These are phyloP conservation scores for Paedocypris sp. DNA, from an alignment of 2,113 vertebrate genomes.

Conservation along the genomic window DNA sequence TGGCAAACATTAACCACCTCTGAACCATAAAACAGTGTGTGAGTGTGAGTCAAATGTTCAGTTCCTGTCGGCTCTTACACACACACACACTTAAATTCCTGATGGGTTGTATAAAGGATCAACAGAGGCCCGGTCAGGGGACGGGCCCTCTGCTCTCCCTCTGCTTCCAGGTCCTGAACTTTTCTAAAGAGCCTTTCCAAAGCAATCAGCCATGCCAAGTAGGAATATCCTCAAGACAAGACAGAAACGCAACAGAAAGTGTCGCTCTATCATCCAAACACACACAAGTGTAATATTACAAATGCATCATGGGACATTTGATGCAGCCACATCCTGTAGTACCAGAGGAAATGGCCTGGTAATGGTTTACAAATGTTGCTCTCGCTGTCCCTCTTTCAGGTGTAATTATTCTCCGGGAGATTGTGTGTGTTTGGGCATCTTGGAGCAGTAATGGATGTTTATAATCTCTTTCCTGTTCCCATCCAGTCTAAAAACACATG, in stretches of 20 bases:
- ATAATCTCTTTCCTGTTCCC: conserved; percentile 35
- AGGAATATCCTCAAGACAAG: too few relatives aligned
- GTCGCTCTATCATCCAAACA: conserved; percentile 2
- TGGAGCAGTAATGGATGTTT: neutral
- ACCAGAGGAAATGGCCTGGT: conserved; percentile 59
- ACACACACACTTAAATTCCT: conserved; percentile 2
- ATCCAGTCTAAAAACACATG: neutral
- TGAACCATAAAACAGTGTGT: conserved; percentile 45
- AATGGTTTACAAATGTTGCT: conserved; percentile 25
- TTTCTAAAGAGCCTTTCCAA: neutral
- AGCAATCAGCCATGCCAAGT: conserved; percentile 13
- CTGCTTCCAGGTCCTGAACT: conserved; percentile 24
- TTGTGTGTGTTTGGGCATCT: neutral
- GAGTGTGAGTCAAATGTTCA: neutral
- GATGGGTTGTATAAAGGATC: neutral
- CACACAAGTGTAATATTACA: conserved; percentile 1
- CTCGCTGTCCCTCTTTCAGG: neutral
- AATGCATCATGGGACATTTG: conserved; percentile 24
- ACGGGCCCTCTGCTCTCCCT: neutral
- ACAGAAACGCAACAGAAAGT: neutral
- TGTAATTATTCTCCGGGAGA: neutral
- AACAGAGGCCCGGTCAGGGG: neutral
- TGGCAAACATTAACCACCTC: conserved; percentile 81
- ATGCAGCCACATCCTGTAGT: conserved; percentile 35
- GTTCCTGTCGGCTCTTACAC: conserved; percentile 7